Conservation (phyloP, 2,797 vertebrate species). For the Crenichthys baileyi region DNA sequence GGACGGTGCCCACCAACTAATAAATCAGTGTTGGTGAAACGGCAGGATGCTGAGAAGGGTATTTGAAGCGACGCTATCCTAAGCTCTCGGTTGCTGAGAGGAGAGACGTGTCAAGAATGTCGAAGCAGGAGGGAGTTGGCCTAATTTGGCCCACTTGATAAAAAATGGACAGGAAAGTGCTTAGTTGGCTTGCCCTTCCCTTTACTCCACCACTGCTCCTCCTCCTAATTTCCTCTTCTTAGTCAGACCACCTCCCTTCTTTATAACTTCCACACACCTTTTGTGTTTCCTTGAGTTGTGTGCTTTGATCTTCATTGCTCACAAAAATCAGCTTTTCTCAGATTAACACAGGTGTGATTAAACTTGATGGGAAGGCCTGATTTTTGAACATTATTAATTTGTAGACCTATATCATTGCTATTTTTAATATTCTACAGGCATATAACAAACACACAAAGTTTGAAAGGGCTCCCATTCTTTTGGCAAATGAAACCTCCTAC, state of each 20-base stretch:
- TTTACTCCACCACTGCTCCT: slow-evolving; percentile 36
- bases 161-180: slow-evolving; percentile 81
- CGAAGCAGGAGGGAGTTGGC: slow-evolving; percentile 59
- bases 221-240: slow-evolving; percentile 44
- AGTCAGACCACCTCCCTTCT: slow-evolving; percentile 16
- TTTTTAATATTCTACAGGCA: not conserved
- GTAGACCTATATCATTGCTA: not conserved
- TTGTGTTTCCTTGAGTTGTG: slow-evolving; percentile 34
- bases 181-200: slow-evolving; percentile 73
- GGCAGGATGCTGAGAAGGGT: slow-evolving; percentile 74
- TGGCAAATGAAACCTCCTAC: not conserved
- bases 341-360: slow-evolving; percentile 9
- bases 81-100: slow-evolving; percentile 47
- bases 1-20: slow-evolving; percentile 63
- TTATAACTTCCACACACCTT: slow-evolving; percentile 35
- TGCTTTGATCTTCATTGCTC: slow-evolving; percentile 37
- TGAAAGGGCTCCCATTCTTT: not conserved
- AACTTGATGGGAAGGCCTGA: not conserved
- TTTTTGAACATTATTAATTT: not conserved
- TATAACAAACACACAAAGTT: not conserved
- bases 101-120: slow-evolving; percentile 69
- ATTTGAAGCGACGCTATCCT: slow-evolving; percentile 51
- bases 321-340: not conserved
- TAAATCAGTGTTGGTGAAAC: slow-evolving; percentile 73
- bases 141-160: slow-evolving; percentile 75